Conservation (phyloP, 2,797 vertebrate genomes). For the Cryptoprocta ferox region DNA sequence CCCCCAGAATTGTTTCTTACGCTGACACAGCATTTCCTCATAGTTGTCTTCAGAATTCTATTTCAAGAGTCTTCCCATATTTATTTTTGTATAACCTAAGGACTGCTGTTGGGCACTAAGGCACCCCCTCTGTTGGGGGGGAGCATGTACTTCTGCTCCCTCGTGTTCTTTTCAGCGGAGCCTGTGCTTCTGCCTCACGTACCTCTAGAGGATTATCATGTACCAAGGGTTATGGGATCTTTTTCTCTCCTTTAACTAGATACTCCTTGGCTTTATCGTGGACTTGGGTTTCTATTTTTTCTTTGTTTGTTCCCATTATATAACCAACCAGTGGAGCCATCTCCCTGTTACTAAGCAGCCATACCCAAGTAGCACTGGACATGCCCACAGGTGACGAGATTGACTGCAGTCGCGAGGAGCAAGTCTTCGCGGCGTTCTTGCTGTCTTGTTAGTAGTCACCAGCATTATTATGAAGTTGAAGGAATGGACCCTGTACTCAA, state of each 20-base stretch:
- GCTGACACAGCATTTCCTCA: not conserved
- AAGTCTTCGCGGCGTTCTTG: not conserved
- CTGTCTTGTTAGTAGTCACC: fast-evolving
- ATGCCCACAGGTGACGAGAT: fast-evolving
- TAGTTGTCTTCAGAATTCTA: not conserved
- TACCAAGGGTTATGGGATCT: not conserved
- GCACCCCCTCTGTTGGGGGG: not conserved
- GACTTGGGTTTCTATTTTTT: not conserved
- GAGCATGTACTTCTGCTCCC: not conserved
- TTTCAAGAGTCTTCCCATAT: not conserved
- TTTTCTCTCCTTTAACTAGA: not conserved
- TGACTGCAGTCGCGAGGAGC: fast-evolving
- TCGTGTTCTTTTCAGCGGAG: not conserved
- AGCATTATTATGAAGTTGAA: not conserved
- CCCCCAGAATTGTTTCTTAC: not conserved
- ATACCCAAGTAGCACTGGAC: fast-evolving
- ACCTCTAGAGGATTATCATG: not conserved
- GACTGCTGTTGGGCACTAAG: not conserved
- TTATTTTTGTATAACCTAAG: not conserved
- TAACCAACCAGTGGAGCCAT: not conserved
- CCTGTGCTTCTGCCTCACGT: not conserved
- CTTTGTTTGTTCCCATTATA: not conserved
- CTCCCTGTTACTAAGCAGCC: not conserved
- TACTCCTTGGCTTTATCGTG: not conserved
- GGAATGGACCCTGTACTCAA: not conserved